Conservation (phyloP, 2,113 vertebrate genomes). For the Rhegmatorhina hoffmannsi region DNA sequence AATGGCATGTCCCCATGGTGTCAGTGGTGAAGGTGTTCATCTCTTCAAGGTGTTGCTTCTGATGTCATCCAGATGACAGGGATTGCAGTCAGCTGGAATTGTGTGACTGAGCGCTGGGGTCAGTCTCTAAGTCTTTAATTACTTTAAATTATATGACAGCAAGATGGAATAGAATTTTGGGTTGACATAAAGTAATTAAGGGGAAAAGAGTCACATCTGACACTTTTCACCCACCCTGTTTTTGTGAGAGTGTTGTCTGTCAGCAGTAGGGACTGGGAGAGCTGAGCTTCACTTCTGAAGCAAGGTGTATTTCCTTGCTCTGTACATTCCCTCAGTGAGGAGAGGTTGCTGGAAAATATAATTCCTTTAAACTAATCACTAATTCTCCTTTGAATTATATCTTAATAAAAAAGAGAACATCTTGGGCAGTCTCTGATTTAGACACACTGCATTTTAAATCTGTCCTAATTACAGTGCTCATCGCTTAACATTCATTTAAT, state of each 20-base stretch:
- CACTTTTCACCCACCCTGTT: neutral
- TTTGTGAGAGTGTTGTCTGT: neutral
- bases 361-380: neutral
- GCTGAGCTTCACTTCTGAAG: neutral
- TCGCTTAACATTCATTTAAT: slow-evolving; percentile 62
- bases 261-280: neutral
- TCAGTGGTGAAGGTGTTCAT: neutral
- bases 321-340: neutral
- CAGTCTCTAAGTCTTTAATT: neutral
- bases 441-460: slow-evolving; percentile 49
- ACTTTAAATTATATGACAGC: neutral
- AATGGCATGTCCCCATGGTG: neutral
- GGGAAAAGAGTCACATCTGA: neutral
- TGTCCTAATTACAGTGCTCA: slow-evolving; percentile 65
- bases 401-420: slow-evolving; percentile 59
- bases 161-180: neutral
- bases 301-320: neutral
- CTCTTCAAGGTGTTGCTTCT: neutral
- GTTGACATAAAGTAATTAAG: neutral
- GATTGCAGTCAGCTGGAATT: neutral
- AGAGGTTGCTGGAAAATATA: neutral
- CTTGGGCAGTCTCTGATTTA: slow-evolving; percentile 60
- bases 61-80: neutral
- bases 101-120: neutral
- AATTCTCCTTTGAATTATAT: slow-evolving; percentile 31